These are phyloP conservation scores for Terebella lapidaria DNA, from an alignment of 2,888 invertebrate genomes.

Conservation along the genomic window DNA sequence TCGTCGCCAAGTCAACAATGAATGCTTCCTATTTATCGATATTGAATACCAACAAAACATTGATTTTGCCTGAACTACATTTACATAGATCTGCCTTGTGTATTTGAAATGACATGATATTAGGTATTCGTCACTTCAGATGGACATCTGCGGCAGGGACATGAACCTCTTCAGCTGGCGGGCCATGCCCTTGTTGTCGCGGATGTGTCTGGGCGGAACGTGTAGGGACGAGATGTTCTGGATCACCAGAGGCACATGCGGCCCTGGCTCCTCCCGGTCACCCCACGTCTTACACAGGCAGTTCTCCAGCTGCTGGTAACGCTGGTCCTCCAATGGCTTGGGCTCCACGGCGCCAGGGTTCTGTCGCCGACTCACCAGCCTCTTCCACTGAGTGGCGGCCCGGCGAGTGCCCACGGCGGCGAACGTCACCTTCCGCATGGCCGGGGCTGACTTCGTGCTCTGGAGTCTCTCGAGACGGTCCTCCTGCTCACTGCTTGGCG, in stretches of 20 bases:
- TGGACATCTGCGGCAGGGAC: too few species aligned
- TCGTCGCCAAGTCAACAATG: too few species aligned
- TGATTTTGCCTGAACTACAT: too few species aligned
- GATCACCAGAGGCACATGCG: constrained; percentile 7
- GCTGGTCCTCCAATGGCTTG: constrained; percentile 8
- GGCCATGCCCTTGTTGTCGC: neutral
- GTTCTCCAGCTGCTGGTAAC: constrained; percentile 11
- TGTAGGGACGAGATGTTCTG: constrained; percentile 7
- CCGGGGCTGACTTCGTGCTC: neutral
- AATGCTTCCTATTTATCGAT: too few species aligned
- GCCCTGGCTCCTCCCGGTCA: neutral
- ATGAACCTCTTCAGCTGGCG: constrained; percentile 9
- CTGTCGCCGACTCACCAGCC: neutral
- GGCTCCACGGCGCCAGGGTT: neutral
- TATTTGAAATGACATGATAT: too few species aligned
- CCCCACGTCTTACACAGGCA: constrained; percentile 1
- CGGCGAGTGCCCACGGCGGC: neutral
- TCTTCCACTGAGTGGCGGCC: neutral
- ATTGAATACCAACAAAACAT: too few species aligned
- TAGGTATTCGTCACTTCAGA: too few species aligned
- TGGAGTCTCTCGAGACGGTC: neutral
- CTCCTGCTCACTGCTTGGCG: neutral
- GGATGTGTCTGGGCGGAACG: neutral
- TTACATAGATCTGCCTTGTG: too few species aligned
- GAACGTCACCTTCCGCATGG: neutral